These are phyloP conservation scores for Epinotia nisella DNA, from an alignment of 2,888 invertebrate genomes.

Conservation along the genomic window DNA sequence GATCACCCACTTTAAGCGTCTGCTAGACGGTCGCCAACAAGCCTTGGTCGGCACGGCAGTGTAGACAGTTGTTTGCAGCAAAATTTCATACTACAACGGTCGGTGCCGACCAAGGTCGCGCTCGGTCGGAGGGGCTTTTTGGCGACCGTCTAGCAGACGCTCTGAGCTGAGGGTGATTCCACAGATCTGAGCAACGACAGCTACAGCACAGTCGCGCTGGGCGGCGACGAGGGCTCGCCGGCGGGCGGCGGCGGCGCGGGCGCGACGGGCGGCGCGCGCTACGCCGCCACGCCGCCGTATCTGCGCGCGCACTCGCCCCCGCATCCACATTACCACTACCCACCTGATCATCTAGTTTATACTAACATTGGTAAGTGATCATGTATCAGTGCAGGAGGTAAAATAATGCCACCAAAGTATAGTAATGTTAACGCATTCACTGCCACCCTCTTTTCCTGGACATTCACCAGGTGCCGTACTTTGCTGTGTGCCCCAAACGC, in stretches of 20 bases:
- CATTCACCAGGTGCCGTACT: no score
- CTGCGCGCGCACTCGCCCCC: constrained; percentile 90
- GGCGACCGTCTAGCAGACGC: no score
- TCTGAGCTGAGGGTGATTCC: background rate
- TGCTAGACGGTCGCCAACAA: no score
- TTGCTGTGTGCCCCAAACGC: no score
- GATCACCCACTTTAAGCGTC: no score
- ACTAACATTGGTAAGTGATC: constrained; percentile 89
- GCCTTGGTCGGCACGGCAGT: no score
- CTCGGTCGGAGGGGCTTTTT: no score
- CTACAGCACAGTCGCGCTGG: constrained; percentile 94
- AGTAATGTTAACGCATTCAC: no score
- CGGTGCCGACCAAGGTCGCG: no score
- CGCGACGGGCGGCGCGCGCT: constrained; percentile 82
- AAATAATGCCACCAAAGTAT: background rate
- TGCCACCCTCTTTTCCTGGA: no score
- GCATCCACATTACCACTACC: constrained; percentile 91
- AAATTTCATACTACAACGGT: no score
- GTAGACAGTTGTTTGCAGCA: no score
- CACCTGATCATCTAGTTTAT: constrained; percentile 93
- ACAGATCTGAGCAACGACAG: constrained; percentile 95
- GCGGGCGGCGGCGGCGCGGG: constrained; percentile 85
- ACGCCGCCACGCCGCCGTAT: constrained; percentile 90
- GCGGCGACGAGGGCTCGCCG: constrained; percentile 91
- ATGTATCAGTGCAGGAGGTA: background rate